These are phyloP conservation scores for Odontomyia ornata DNA, from an alignment of 2,888 invertebrate genomes.

Conservation along the genomic window DNA sequence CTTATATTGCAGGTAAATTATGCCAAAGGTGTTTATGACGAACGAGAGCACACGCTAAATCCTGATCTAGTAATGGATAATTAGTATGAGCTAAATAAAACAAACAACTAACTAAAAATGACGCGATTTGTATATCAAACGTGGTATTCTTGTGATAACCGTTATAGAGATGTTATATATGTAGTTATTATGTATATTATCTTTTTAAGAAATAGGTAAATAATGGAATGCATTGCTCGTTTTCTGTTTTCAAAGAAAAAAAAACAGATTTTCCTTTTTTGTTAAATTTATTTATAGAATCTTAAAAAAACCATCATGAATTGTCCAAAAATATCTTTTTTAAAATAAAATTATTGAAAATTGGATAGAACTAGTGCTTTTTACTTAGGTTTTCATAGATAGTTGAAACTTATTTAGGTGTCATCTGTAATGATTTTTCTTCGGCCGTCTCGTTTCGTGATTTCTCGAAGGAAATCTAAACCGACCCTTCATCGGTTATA, in stretches of 20 bases:
- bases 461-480: too few relatives aligned
- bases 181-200: slow-evolving; percentile 11
- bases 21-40: slow-evolving; percentile 86
- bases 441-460: too few relatives aligned
- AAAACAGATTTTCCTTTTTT: slow-evolving; percentile 13
- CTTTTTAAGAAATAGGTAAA: slow-evolving; percentile 31
- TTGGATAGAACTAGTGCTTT: background rate
- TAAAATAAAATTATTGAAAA: slow-evolving; percentile 31
- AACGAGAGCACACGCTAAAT: slow-evolving; percentile 76
- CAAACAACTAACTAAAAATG: background rate
- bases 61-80: slow-evolving; percentile 27
- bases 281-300: slow-evolving; percentile 32
- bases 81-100: background rate
- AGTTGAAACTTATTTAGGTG: background rate
- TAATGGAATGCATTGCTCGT: background rate
- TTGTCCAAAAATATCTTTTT: slow-evolving; percentile 21
- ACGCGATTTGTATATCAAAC: background rate
- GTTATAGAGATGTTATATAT: background rate
- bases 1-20: slow-evolving; percentile 86
- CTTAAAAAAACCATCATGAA: slow-evolving; percentile 2
- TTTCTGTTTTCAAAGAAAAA: slow-evolving; percentile 28
- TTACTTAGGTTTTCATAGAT: background rate
- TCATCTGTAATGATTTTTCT: too few relatives aligned
- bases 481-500: too few relatives aligned
- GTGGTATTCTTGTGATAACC: slow-evolving; percentile 33